Conservation (phyloP, 2,888 invertebrate species). For the Sicus ferrugineus region DNA sequence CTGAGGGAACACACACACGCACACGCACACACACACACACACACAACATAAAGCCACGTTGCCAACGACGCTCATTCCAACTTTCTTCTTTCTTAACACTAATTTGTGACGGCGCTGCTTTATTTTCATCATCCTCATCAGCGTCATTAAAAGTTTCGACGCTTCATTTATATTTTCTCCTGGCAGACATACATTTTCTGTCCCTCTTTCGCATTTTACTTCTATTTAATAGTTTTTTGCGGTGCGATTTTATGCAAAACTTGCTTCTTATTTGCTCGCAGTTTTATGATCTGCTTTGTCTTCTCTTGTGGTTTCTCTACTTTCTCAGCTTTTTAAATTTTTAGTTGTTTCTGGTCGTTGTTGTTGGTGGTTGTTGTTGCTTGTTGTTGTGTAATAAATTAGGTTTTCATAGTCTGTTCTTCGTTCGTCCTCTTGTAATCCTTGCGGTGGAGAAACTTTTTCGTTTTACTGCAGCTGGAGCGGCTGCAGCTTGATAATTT, state of each 20-base stretch:
- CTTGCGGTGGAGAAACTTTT: background rate
- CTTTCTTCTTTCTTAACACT: background rate
- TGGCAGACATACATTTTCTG: background rate
- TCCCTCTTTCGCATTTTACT: background rate
- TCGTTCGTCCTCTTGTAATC: background rate
- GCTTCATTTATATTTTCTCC: constrained; percentile 5
- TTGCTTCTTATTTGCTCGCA: too few species aligned
- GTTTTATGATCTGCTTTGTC: too few species aligned
- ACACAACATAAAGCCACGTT: too few species aligned
- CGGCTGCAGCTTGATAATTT: background rate
- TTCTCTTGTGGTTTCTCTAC: too few species aligned
- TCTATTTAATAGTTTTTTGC: background rate
- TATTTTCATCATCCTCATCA: constrained; percentile 58
- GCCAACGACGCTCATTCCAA: too few species aligned
- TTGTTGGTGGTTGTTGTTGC: too few species aligned
- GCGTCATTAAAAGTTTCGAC: constrained; percentile 54
- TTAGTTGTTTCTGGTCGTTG: background rate
- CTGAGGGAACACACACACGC: too few species aligned
- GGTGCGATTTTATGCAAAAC: background rate
- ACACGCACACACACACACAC: too few species aligned
- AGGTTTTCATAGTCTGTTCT: background rate
- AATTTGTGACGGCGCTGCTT: constrained; percentile 32
- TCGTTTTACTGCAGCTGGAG: background rate
- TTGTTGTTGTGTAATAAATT: background rate
- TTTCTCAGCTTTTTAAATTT: background rate